phyloP scores from a whole-genome alignment of 2,113 vertebrate species.

The Pangasianodon hypophthalmus region DNA sequence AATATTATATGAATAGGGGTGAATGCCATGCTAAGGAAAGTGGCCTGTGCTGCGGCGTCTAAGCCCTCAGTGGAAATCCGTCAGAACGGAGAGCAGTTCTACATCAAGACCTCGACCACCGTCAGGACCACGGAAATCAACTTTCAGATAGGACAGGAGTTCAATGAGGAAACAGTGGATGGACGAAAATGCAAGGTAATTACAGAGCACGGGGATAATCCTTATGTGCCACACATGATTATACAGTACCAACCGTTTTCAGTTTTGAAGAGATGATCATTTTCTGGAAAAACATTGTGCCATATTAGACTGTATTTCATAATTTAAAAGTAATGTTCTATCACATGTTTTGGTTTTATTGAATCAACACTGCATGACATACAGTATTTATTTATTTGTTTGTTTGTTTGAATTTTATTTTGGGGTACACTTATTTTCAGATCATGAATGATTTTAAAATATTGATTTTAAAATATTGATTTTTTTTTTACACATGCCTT shows the following conservation, averaged over 20 bases:
- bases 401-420: not conserved
- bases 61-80: slow-evolving; percentile 95
- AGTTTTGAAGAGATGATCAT: not conserved
- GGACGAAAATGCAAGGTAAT: slow-evolving; percentile 94
- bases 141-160: slow-evolving; percentile 91
- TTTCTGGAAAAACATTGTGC: not conserved
- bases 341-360: not conserved
- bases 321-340: not conserved
- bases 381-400: not conserved
- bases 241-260: not conserved
- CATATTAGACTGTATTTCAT: not conserved
- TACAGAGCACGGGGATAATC: not conserved
- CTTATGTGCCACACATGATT: not conserved
- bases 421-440: not conserved
- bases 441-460: not conserved
- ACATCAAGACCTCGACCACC: slow-evolving; percentile 96
- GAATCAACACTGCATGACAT: not conserved
- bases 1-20: slow-evolving; percentile 76
- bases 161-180: slow-evolving; percentile 94
- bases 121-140: slow-evolving; percentile 95
- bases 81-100: slow-evolving; percentile 92
- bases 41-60: slow-evolving; percentile 89
- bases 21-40: slow-evolving; percentile 92
- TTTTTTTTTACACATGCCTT: not conserved
- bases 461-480: not conserved